phyloP scores from a whole-genome alignment of 2,113 vertebrate genomes.

The Cyphomyrus discorhynchus region DNA sequence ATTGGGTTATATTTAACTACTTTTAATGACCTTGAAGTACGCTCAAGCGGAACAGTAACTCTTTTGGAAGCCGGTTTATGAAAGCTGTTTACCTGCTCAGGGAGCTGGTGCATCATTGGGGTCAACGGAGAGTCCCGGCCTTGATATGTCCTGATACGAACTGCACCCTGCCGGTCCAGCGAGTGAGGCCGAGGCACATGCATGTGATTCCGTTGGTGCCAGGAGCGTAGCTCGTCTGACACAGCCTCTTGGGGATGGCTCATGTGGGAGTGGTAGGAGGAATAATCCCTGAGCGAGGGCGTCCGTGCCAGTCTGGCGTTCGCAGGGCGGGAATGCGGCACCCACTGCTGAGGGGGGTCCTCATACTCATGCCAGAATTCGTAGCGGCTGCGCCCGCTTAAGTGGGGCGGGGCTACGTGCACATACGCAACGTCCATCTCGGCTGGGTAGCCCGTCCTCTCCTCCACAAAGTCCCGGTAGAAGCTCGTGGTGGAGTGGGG shows the following conservation, averaged over 20 bases:
- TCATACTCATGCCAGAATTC: conserved; percentile 43
- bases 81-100: conserved; percentile 51
- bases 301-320: conserved; percentile 58
- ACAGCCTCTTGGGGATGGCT: conserved; percentile 61
- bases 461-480: conserved; percentile 43
- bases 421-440: conserved; percentile 46
- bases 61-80: background rate
- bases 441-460: conserved; percentile 36
- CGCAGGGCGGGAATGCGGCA: conserved; percentile 45
- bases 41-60: background rate
- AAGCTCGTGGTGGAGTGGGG: conserved; percentile 40
- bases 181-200: conserved; percentile 63
- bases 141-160: conserved; percentile 49
- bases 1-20: background rate
- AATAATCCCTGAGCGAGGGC: conserved; percentile 61
- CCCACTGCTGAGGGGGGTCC: conserved; percentile 44
- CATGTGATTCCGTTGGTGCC: conserved; percentile 69
- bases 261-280: conserved; percentile 36
- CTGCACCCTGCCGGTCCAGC: conserved; percentile 71
- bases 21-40: background rate
- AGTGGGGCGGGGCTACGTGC: conserved; percentile 45
- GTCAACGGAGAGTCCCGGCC: conserved; percentile 41
- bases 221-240: conserved; percentile 70
- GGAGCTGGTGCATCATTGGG: conserved; percentile 37
- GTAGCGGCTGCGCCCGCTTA: conserved; percentile 33